These are phyloP conservation scores for Lordiphosa stackelbergi DNA, from an alignment of 1,140 invertebrate genomes.

Conservation along the genomic window DNA sequence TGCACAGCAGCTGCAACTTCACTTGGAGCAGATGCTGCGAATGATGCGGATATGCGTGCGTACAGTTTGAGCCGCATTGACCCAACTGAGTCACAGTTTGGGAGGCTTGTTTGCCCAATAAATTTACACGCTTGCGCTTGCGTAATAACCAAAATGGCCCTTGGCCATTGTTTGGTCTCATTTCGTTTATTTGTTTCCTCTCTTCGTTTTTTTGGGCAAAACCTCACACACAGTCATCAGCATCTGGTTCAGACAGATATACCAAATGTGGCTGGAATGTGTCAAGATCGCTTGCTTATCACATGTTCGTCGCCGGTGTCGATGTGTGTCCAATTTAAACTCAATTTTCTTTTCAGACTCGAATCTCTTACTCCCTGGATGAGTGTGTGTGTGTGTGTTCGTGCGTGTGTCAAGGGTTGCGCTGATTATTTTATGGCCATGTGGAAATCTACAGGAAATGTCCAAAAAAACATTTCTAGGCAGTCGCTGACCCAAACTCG, in stretches of 20 bases:
- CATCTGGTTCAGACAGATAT: slow-evolving; percentile 29
- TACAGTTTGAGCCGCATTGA: slow-evolving; percentile 1
- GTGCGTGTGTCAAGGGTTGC: slow-evolving; percentile 65
- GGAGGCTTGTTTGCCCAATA: not conserved
- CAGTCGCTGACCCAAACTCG: slow-evolving; percentile 9
- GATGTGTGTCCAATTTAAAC: slow-evolving; percentile 43
- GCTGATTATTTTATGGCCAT: slow-evolving; percentile 71
- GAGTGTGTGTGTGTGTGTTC: slow-evolving; percentile 8
- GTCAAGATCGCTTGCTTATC: slow-evolving; percentile 28
- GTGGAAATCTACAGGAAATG: slow-evolving; percentile 70
- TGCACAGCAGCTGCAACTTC: slow-evolving; percentile 43
- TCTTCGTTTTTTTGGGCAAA: slow-evolving; percentile 26
- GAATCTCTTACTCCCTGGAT: slow-evolving; percentile 8
- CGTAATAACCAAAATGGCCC: slow-evolving; percentile 35
- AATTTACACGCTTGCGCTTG: slow-evolving; percentile 18
- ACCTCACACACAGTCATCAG: slow-evolving; percentile 31
- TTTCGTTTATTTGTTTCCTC: slow-evolving; percentile 32
- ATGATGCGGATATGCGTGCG: slow-evolving; percentile 1
- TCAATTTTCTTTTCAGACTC: slow-evolving; percentile 36
- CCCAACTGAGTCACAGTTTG: slow-evolving; percentile 21
- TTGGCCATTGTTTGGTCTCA: slow-evolving; percentile 20
- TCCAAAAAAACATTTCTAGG: slow-evolving; percentile 11
- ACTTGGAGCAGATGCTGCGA: slow-evolving; percentile 6
- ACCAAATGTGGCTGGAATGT: slow-evolving; percentile 3
- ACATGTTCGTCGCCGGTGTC: slow-evolving; percentile 8